These are phyloP conservation scores for Notothenia rossii DNA, from an alignment of 2,113 vertebrate genomes.

Conservation along the genomic window DNA sequence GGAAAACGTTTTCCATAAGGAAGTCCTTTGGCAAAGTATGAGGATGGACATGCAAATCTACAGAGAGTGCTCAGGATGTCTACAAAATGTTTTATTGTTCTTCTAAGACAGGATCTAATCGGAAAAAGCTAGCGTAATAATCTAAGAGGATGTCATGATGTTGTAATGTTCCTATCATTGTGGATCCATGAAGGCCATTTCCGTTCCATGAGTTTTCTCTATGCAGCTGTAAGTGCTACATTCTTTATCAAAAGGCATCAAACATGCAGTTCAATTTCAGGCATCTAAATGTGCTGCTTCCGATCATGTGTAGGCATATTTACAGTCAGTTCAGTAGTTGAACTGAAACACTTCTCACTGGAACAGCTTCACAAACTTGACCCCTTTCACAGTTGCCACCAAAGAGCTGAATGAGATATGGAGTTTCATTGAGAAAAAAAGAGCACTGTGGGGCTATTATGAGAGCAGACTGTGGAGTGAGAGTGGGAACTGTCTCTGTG, in stretches of 20 bases:
- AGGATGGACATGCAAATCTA: constrained; percentile 57
- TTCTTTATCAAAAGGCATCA: constrained; percentile 18
- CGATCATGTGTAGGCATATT: constrained; percentile 36
- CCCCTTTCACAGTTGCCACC: constrained; percentile 45
- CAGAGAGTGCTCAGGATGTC: constrained; percentile 53
- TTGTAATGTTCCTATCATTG: constrained; percentile 27
- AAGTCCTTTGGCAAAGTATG: constrained; percentile 60
- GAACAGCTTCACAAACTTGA: constrained; percentile 48
- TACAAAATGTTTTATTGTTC: constrained; percentile 52
- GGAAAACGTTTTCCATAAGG: constrained; percentile 60
- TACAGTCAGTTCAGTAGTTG: constrained; percentile 10
- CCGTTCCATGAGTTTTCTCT: constrained; percentile 3
- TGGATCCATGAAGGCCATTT: constrained; percentile 46
- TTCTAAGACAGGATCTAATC: constrained; percentile 47
- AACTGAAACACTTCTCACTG: constrained; percentile 44
- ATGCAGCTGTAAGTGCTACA: background rate
- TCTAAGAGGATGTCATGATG: constrained; percentile 51
- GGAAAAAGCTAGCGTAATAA: constrained; percentile 38
- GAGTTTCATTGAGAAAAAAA: constrained; percentile 75
- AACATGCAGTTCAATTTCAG: background rate
- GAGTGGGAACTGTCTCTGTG: constrained; percentile 73
- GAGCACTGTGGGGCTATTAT: constrained; percentile 71
- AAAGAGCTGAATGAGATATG: constrained; percentile 78
- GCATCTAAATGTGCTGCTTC: constrained; percentile 22
- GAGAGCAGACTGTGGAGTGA: constrained; percentile 73